phyloP scores from a whole-genome alignment of 2,888 invertebrate genomes.

The Rotaria macrura region DNA sequence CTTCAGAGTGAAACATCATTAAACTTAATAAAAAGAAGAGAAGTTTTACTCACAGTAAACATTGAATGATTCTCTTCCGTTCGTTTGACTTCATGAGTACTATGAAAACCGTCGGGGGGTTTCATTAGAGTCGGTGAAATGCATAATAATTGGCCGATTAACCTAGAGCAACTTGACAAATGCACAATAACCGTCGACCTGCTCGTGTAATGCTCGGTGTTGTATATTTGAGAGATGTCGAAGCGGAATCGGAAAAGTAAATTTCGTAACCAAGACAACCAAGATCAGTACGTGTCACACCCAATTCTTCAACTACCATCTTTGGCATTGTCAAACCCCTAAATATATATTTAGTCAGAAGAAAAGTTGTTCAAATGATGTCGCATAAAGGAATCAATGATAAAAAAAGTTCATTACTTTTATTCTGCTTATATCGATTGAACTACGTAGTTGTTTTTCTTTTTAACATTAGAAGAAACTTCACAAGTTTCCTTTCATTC shows the following conservation, averaged over 20 bases:
- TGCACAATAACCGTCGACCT: slow-evolving; percentile 14
- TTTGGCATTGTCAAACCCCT: slow-evolving; percentile 39
- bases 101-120: slow-evolving; percentile 42
- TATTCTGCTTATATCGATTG: no score
- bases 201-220: background rate
- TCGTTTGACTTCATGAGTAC: slow-evolving; percentile 43
- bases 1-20: no score
- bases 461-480: no score
- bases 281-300: slow-evolving; percentile 43
- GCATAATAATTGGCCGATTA: slow-evolving; percentile 35
- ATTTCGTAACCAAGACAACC: slow-evolving; percentile 48
- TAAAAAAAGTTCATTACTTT: no score
- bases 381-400: no score
- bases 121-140: background rate
- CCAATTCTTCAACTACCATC: slow-evolving; percentile 33
- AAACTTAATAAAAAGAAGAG: no score
- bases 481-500: no score
- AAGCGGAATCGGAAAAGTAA: slow-evolving; percentile 43
- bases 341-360: slow-evolving; percentile 33
- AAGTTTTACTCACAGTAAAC: slow-evolving; percentile 37
- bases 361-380: background rate
- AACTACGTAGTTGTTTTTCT: no score
- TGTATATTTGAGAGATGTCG: slow-evolving; percentile 22
- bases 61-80: slow-evolving; percentile 37
- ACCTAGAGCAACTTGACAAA: slow-evolving; percentile 32